Percentiles rank a stretch among this genome's conserved stretches.
Conservation (phyloP, 2,888 invertebrate genomes). For the Zaprionus lineosus region DNA sequence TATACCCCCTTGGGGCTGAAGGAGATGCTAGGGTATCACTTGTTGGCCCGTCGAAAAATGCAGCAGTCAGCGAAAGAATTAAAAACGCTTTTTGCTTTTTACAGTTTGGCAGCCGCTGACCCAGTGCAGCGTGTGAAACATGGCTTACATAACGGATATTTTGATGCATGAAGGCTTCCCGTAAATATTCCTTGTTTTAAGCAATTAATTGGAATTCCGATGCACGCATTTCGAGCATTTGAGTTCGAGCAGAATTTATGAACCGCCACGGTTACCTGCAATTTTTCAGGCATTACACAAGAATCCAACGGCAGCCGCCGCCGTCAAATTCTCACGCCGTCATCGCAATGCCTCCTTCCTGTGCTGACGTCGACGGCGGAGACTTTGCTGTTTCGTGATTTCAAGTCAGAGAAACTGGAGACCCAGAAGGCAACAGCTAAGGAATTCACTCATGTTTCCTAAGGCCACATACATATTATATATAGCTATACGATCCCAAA, state of each 20-base stretch:
- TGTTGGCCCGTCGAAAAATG: background rate
- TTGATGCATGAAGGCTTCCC: no score
- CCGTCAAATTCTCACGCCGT: slow-evolving; percentile 35
- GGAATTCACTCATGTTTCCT: no score
- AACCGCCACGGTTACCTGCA: slow-evolving; percentile 19
- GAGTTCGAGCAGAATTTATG: slow-evolving; percentile 1
- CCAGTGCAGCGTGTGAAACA: slow-evolving; percentile 49
- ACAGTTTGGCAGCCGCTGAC: slow-evolving; percentile 41
- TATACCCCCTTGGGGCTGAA: slow-evolving; percentile 1
- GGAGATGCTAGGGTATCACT: no score
- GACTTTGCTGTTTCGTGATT: background rate
- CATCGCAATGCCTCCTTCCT: slow-evolving; percentile 30
- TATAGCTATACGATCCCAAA: no score
- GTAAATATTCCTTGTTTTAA: background rate
- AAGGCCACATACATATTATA: no score
- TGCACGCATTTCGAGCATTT: slow-evolving; percentile 35
- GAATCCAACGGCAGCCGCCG: no score
- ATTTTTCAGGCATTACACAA: slow-evolving; percentile 24
- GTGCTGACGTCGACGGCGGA: slow-evolving; percentile 19
- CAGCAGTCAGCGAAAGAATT: slow-evolving; percentile 30
- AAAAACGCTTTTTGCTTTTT: slow-evolving; percentile 7
- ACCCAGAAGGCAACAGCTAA: no score
- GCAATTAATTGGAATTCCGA: slow-evolving; percentile 17
- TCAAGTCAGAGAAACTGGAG: no score
- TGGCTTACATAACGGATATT: slow-evolving; percentile 32